Evolutionary conservation across 2,888 invertebrate species (phyloP).

Genomic region (Drosophila recens): DNA sequence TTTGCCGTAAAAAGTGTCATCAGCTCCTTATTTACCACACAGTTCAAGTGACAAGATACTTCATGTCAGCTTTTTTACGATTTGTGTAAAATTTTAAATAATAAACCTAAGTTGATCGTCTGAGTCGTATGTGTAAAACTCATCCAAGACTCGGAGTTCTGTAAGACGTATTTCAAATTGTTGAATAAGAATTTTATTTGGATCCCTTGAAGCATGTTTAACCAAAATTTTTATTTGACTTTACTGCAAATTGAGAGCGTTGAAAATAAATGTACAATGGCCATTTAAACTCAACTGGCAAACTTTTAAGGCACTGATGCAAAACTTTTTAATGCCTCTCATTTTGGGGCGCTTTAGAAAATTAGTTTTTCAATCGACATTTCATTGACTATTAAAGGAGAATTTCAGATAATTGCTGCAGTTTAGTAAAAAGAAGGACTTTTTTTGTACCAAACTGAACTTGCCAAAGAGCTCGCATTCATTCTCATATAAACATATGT

Average conservation of each 20-base stretch:
- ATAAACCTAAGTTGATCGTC: slow-evolving; percentile 63
- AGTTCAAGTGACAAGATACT: slow-evolving; percentile 38
- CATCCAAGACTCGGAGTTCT: neutral
- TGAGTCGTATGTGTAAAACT: slow-evolving; percentile 1
- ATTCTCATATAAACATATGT: neutral
- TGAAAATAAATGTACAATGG: slow-evolving; percentile 6
- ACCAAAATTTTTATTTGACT: slow-evolving; percentile 5
- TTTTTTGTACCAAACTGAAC: slow-evolving; percentile 6
- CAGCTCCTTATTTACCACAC: slow-evolving; percentile 5
- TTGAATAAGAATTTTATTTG: slow-evolving; percentile 26
- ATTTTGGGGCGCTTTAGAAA: slow-evolving; percentile 22
- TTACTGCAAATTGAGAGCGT: slow-evolving; percentile 23
- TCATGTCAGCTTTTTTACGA: slow-evolving; percentile 51
- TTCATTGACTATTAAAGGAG: slow-evolving; percentile 8
- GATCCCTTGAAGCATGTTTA: neutral
- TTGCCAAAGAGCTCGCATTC: slow-evolving; percentile 4
- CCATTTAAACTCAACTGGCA: slow-evolving; percentile 10
- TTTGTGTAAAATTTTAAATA: slow-evolving; percentile 55
- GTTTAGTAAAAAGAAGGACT: slow-evolving; percentile 1
- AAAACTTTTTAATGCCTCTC: slow-evolving; percentile 42
- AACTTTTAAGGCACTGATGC: slow-evolving; percentile 18
- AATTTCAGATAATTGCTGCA: slow-evolving; percentile 48
- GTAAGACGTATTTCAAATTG: slow-evolving; percentile 1
- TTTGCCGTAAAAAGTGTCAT: slow-evolving; percentile 27
- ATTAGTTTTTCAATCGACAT: slow-evolving; percentile 43